Evolutionary conservation across 2,888 invertebrate species (phyloP), one percentile per base, ranked within the genome.

Genomic region (Trissoscelio sp.): DNA sequence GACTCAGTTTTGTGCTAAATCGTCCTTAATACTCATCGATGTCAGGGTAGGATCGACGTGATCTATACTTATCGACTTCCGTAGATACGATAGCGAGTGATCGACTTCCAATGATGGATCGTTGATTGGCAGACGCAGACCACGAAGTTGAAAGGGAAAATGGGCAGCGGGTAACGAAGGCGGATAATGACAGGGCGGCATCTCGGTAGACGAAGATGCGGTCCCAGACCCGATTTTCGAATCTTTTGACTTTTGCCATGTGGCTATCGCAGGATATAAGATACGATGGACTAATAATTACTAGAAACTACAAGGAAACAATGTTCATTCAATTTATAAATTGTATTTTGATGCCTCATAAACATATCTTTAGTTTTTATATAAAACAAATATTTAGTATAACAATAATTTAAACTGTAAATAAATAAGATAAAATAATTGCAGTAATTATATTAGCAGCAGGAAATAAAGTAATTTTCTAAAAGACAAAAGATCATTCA

Each of bases 101-200:
- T 88, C 87, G 88, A 86, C 87, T 86, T 85, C 83, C 75, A 88
- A 89, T 89, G 90, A 90, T 89, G 89, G 88, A 91, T 90, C 87
- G 86, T 86, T 88, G 90, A 91, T 90, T 90, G 90, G 90, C 90
- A 89, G 87, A 88, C 85, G 85, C 66, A 84, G 83, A 86, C 83
- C 83, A 83, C 83, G 86, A 89, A 88, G 89, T 89, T 88, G 88
- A 89, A 89, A 89, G 88, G 88, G 88, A 90, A 86, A 91, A 91
- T 90, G 86, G 89, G 86, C 86, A 86, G 81, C 79, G 86, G 86
- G 85, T 82, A 83, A 88, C 86, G 91, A 88, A 89, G 91, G 90
- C 88, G 89, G 88, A 90, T 91, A 91, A 91, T 91, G 88, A 91
- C 90, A 91, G 90, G 90, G 91, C 91, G 90, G 90, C 80, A 83